Evolutionary conservation across 2,797 vertebrate genomes (phyloP), one percentile per base, ranked within the genome.

Genomic region (Coregonus ussuriensis): DNA sequence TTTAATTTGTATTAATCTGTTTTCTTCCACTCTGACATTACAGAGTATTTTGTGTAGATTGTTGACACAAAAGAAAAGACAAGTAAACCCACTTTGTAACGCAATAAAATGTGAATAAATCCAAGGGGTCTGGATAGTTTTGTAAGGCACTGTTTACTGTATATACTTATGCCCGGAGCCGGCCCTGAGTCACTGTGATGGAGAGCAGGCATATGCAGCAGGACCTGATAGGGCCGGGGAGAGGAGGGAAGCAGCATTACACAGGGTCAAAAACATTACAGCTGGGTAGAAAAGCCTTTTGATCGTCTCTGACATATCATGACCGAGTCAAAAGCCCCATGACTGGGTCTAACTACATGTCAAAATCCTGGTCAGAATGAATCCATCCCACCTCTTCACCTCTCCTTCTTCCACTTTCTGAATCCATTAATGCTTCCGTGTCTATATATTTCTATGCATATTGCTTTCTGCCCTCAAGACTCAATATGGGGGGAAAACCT

Each of bases 181-280:
- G 41, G 9, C 41, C 41, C 41, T 47, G 41, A 47, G 41, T 47
- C 41, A 47, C 41, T 47, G 41, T 47, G 41, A 47, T 47, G 68
- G 74, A 79, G 69, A 79, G 72, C 80, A 87, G 79, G 78, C 84
- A 83, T 71, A 87, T 72, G 47, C 63, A 77, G 29, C 31, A n/a
- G n/a, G 25, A 77, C 59, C 9, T 21, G 59, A 62, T 77, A 75
- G 71, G 81, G 59, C 72, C 77, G 75, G 74, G 59, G 52, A 82
- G 76, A 74, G 52, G 47, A 75, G 74, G 74, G 56, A 47, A 75
- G 74, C 41, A 47, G 74, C 74, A 52, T 78, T 69, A 76, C 71
- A 80, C 53, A 81, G 74, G 77, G 80, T 86, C 71, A 82, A 67
- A 71, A 52, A 79, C 72, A 77, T 82, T 63, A 74, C 66, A 73